A percentile compares a stretch with the other conserved stretches of the same genome.
Evolutionary conservation across 2,888 invertebrate genomes (phyloP).

Genomic region (Caenorhabditis japonica): DNA sequence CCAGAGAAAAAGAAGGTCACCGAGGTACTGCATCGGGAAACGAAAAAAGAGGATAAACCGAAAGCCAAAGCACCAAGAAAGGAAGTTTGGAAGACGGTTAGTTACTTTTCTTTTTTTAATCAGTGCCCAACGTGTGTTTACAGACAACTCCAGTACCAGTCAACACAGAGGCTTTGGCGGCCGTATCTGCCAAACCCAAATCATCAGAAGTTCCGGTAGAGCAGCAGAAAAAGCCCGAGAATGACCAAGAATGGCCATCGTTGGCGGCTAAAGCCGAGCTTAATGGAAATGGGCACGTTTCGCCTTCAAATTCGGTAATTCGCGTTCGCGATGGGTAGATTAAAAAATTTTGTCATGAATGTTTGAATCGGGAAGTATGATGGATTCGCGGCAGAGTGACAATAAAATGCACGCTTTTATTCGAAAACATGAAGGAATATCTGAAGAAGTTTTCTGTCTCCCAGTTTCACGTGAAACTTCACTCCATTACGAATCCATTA

Average conservation of each 20-base stretch:
- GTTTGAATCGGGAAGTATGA: no score
- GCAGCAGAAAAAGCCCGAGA: slow-evolving; percentile 18
- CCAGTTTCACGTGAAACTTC: no score
- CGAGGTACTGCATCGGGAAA: slow-evolving; percentile 16
- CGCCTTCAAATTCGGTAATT: slow-evolving; percentile 39
- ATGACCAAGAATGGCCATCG: slow-evolving; percentile 60
- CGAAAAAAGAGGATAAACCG: slow-evolving; percentile 39
- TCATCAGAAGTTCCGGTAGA: slow-evolving; percentile 2
- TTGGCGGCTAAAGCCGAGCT: slow-evolving; percentile 51
- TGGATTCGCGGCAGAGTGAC: no score
- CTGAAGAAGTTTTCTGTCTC: no score
- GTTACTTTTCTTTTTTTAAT: background rate
- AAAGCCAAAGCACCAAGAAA: slow-evolving; percentile 30
- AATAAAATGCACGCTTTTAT: no score
- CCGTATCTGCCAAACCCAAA: background rate
- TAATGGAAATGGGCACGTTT: slow-evolving; percentile 50
- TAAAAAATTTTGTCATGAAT: slow-evolving; percentile 9
- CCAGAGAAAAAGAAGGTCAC: slow-evolving; percentile 26
- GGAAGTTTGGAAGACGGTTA: slow-evolving; percentile 31
- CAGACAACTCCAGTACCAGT: background rate
- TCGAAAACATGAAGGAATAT: no score
- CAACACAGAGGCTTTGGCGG: slow-evolving; percentile 9
- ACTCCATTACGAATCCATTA: no score
- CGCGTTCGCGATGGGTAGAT: no score
- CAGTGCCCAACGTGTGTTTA: background rate